These are phyloP conservation scores for Callorhinus ursinus DNA, from an alignment of 2,113 vertebrate species.

Conservation along the genomic window DNA sequence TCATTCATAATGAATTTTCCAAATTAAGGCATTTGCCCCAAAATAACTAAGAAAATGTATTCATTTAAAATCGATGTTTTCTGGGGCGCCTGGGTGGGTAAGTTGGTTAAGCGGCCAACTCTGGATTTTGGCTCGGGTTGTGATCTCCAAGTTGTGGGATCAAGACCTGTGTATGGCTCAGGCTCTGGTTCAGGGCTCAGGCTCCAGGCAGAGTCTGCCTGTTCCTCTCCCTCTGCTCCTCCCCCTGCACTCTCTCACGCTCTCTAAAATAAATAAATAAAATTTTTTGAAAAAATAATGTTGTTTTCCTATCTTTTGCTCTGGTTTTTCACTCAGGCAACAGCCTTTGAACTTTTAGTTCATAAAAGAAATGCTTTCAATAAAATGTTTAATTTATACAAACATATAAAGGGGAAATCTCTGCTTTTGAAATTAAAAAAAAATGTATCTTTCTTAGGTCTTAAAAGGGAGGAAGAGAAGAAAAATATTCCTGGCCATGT, in stretches of 20 bases:
- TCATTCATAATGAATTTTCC: background rate
- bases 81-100: background rate
- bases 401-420: slow-evolving; percentile 11
- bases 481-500: background rate
- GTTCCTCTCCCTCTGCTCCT: background rate
- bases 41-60: slow-evolving; percentile 21
- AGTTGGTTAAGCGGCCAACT: background rate
- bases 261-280: background rate
- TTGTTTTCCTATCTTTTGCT: slow-evolving; percentile 34
- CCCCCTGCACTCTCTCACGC: rapidly evolving
- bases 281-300: background rate
- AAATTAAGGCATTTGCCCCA: slow-evolving; percentile 7
- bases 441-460: background rate
- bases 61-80: slow-evolving; percentile 48
- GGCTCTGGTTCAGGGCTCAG: background rate
- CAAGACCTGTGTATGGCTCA: background rate
- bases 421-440: slow-evolving; percentile 4
- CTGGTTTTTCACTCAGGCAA: background rate
- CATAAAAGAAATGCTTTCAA: slow-evolving; percentile 21
- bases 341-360: slow-evolving; percentile 30
- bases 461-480: background rate
- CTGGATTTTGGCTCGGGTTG: background rate
- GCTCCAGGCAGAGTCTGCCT: background rate
- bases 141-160: background rate
- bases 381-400: slow-evolving; percentile 23